phyloP scores from a whole-genome alignment of 2,888 invertebrate species.

The Empis livida region DNA sequence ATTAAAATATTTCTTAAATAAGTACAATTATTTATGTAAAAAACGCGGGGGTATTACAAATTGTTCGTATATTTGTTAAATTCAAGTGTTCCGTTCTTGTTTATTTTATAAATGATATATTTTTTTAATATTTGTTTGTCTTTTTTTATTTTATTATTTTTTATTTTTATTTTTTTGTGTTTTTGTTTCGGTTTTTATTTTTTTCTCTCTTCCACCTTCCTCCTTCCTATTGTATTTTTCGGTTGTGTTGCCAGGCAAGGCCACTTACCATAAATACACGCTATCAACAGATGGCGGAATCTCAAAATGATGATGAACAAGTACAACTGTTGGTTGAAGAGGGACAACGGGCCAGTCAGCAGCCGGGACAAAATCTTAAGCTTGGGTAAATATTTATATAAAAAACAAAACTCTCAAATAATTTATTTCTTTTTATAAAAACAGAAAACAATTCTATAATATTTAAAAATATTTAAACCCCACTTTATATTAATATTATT shows the following conservation, averaged over 20 bases:
- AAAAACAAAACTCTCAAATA: slow-evolving; percentile 1
- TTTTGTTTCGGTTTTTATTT: background rate
- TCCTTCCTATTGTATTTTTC: slow-evolving; percentile 31
- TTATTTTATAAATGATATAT: background rate
- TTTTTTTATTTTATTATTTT: background rate
- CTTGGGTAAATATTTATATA: slow-evolving; percentile 70
- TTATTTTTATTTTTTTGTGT: background rate
- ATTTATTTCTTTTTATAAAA: no score
- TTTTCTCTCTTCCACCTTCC: background rate
- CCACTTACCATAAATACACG: slow-evolving; percentile 38
- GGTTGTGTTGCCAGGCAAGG: slow-evolving; percentile 47
- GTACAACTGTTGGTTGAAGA: slow-evolving; percentile 94
- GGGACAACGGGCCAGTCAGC: slow-evolving; percentile 64
- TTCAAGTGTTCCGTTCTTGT: background rate
- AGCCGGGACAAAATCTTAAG: slow-evolving; percentile 81
- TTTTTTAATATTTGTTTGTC: background rate
- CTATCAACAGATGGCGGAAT: slow-evolving; percentile 85
- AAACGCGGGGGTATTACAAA: no score
- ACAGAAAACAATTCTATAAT: no score
- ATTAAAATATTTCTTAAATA: no score
- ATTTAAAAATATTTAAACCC: no score
- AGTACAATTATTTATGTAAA: no score
- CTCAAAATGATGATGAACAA: slow-evolving; percentile 90
- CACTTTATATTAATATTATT: no score
- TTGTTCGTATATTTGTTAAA: no score